A percentile compares a stretch with the other conserved stretches of the same genome.
Evolutionary conservation across 2,888 invertebrate species (phyloP).

Genomic region (Cryptus viduatorius): DNA sequence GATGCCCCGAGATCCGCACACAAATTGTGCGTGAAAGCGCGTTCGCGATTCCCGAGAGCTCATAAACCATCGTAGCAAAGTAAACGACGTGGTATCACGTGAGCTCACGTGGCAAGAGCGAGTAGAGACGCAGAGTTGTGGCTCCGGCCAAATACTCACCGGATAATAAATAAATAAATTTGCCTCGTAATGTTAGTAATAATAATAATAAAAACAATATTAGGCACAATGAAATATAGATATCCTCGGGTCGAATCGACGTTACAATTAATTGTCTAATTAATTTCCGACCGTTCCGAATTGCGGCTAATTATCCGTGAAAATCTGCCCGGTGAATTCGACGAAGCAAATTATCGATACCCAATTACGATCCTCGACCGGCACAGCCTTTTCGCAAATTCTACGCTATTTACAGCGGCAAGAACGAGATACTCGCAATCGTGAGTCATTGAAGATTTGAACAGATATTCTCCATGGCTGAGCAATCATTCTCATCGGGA

Average conservation of each 20-base stretch:
- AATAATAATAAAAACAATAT: not conserved
- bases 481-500: not conserved
- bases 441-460: not conserved
- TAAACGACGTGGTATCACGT: conserved; percentile 45
- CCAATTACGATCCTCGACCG: not conserved
- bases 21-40: conserved; percentile 21
- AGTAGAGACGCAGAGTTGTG: not conserved
- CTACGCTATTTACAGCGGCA: not conserved
- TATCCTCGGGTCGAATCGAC: not conserved
- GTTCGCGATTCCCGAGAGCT: not conserved
- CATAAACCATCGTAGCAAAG: conserved; percentile 6
- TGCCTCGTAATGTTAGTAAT: not conserved
- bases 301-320: not conserved
- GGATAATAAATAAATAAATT: not conserved
- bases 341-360: conserved; percentile 7
- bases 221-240: not conserved
- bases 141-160: too few species aligned
- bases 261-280: conserved; percentile 4
- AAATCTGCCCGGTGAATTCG: not conserved
- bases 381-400: not conserved
- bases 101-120: conserved; percentile 42
- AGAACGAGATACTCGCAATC: not conserved
- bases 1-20: not conserved
- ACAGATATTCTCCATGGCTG: not conserved
- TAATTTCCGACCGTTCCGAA: not conserved